These are phyloP conservation scores for Micrasema minimum DNA, from an alignment of 1,140 invertebrate species.

Conservation along the genomic window DNA sequence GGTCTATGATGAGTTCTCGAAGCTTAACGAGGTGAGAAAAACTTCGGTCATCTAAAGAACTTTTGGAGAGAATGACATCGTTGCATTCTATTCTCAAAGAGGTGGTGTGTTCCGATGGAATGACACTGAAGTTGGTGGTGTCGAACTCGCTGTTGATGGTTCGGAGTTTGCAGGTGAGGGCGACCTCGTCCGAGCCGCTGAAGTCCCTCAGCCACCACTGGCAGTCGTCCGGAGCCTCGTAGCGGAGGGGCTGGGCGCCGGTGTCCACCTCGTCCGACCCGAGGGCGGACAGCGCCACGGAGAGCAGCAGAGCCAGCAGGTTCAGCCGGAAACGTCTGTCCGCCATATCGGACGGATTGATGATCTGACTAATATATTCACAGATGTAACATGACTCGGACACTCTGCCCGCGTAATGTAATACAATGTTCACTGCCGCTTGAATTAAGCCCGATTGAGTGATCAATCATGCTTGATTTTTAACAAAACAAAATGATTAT, in stretches of 20 bases:
- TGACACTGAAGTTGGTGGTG: conserved; percentile 88
- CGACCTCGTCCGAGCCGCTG: conserved; percentile 73
- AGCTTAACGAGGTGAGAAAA: conserved; percentile 83
- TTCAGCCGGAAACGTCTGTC: conserved; percentile 45
- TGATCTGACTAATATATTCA: conserved; percentile 65
- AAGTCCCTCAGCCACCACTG: conserved; percentile 75
- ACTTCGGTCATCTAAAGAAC: conserved; percentile 78
- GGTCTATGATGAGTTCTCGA: conserved; percentile 81
- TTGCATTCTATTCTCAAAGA: conserved; percentile 83
- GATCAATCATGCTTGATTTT: conserved; percentile 27
- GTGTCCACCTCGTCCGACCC: conserved; percentile 63
- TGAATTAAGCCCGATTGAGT: conserved; percentile 15
- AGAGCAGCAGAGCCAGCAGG: conserved; percentile 29
- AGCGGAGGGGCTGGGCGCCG: conserved; percentile 70
- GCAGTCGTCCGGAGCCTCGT: conserved; percentile 87
- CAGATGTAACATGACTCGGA: conserved; percentile 60
- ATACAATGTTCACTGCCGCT: conserved; percentile 56
- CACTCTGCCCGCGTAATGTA: conserved; percentile 63
- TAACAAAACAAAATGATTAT: conserved; percentile 13
- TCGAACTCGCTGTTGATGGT: conserved; percentile 86
- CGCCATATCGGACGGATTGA: conserved; percentile 58
- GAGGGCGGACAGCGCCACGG: conserved; percentile 55
- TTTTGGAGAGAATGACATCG: conserved; percentile 77
- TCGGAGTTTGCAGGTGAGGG: conserved; percentile 80
- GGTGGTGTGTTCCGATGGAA: conserved; percentile 85